Conservation (phyloP, 2,888 invertebrate species). For the Alsophila aescularia region DNA sequence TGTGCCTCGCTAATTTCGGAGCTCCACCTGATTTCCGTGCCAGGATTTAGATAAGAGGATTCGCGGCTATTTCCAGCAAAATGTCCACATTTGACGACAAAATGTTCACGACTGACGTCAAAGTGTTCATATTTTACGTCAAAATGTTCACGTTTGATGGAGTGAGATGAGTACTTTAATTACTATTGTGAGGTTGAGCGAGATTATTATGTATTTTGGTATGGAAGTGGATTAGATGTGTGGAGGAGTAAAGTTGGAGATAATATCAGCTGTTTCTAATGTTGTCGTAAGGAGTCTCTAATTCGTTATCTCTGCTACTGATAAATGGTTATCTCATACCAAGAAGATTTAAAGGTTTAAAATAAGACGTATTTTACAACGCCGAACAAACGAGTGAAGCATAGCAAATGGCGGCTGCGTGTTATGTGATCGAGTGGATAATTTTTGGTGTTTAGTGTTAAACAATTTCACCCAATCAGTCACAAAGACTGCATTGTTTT, state of each 20-base stretch:
- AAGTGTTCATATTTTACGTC: constrained; percentile 12
- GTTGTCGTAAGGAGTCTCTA: too few relatives aligned
- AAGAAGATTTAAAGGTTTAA: too few relatives aligned
- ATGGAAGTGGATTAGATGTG: not conserved
- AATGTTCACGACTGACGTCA: constrained; percentile 17
- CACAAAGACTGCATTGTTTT: too few relatives aligned
- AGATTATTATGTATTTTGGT: constrained; percentile 28
- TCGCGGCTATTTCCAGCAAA: constrained; percentile 69
- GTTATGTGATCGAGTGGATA: too few relatives aligned
- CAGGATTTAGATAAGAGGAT: constrained; percentile 81
- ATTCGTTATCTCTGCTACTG: too few relatives aligned
- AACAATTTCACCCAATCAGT: too few relatives aligned
- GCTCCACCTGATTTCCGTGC: constrained; percentile 54
- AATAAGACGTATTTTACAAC: too few relatives aligned
- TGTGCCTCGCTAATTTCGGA: constrained; percentile 33
- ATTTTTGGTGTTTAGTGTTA: too few relatives aligned
- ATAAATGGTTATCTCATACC: too few relatives aligned
- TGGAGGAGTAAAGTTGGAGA: not conserved
- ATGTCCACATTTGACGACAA: constrained; percentile 62
- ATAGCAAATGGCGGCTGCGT: too few relatives aligned
- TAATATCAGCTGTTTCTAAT: not conserved
- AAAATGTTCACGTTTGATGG: constrained; percentile 50
- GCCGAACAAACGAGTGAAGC: too few relatives aligned
- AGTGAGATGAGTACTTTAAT: constrained; percentile 39
- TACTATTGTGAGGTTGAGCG: constrained; percentile 23